Evolutionary conservation across 2,888 invertebrate genomes (phyloP).

Genomic region (Marronus borbonicus): DNA sequence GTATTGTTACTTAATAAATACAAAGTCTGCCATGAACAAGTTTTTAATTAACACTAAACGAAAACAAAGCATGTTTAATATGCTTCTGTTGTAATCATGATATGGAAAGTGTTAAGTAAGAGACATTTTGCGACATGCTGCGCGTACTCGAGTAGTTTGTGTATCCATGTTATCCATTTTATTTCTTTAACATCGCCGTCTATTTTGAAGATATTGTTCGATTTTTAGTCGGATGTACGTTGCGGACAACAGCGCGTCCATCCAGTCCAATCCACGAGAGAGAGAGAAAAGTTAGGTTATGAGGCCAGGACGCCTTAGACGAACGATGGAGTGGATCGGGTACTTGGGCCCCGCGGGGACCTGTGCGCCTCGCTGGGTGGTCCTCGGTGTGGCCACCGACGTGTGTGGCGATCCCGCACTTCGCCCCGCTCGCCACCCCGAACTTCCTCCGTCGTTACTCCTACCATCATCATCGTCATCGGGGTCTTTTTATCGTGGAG

Average conservation of each 20-base stretch:
- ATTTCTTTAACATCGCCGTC: background rate
- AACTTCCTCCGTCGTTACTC: conserved; percentile 56
- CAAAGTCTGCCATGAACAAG: too few relatives aligned
- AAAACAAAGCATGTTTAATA: too few relatives aligned
- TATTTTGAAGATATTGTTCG: conserved; percentile 34
- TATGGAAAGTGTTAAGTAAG: background rate
- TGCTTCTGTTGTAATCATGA: too few relatives aligned
- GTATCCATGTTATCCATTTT: background rate
- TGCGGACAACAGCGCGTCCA: conserved; percentile 1
- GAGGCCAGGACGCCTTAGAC: conserved; percentile 44
- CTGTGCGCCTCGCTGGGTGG: conserved; percentile 67
- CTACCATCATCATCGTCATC: conserved; percentile 44
- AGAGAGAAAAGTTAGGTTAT: conserved; percentile 44
- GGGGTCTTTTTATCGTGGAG: conserved; percentile 45
- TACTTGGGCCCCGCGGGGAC: conserved; percentile 60
- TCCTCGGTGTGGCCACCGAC: conserved; percentile 70
- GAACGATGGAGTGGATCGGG: conserved; percentile 56
- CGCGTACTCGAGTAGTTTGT: background rate
- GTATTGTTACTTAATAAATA: too few relatives aligned
- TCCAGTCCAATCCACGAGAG: conserved; percentile 17
- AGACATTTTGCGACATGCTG: background rate
- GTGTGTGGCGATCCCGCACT: conserved; percentile 67
- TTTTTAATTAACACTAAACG: too few relatives aligned
- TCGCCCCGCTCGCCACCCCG: conserved; percentile 56
- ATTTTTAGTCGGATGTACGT: conserved; percentile 22